Percentiles rank a stretch among this genome's conserved stretches.
These are phyloP conservation scores for Pelvicachromis taeniatus DNA, from an alignment of 2,113 vertebrate species.

Conservation along the genomic window DNA sequence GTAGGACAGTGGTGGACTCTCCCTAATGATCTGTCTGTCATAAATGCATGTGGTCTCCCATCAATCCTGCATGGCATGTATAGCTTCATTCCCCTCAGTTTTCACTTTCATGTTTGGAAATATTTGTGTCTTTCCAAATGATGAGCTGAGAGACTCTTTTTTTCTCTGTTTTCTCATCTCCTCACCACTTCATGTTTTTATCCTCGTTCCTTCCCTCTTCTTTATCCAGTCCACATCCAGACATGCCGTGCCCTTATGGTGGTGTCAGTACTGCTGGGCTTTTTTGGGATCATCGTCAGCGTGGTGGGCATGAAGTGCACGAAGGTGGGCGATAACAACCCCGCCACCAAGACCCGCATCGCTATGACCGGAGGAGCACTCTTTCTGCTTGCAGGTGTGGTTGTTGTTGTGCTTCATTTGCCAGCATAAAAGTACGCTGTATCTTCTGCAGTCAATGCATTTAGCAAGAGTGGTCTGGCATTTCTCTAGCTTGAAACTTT, in stretches of 20 bases:
- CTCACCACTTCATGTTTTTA: not conserved
- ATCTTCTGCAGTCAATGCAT: not conserved
- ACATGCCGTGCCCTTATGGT: conserved; percentile 94
- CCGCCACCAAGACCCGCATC: conserved; percentile 83
- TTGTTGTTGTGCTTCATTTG: not conserved
- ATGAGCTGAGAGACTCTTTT: not conserved
- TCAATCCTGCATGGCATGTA: not conserved
- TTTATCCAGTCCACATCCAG: conserved; percentile 88
- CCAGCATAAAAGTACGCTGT: not conserved
- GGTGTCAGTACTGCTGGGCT: conserved; percentile 89
- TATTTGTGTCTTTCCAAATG: not conserved
- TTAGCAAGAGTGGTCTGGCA: not conserved
- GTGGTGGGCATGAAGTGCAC: conserved; percentile 98
- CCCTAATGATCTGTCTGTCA: not conserved
- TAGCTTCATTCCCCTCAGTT: not conserved
- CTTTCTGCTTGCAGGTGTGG: conserved; percentile 88
- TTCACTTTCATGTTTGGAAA: conserved; percentile 5
- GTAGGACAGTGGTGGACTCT: conserved; percentile 14
- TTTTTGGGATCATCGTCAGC: conserved; percentile 87
- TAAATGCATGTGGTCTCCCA: conserved; percentile 36
- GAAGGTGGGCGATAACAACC: conserved; percentile 92
- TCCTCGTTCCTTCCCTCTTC: not conserved
- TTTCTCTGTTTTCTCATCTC: not conserved
- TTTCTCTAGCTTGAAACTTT: conserved; percentile 7
- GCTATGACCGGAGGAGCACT: conserved; percentile 86